Conservation (phyloP, 1,140 invertebrate genomes). For the Cydia splendana region DNA sequence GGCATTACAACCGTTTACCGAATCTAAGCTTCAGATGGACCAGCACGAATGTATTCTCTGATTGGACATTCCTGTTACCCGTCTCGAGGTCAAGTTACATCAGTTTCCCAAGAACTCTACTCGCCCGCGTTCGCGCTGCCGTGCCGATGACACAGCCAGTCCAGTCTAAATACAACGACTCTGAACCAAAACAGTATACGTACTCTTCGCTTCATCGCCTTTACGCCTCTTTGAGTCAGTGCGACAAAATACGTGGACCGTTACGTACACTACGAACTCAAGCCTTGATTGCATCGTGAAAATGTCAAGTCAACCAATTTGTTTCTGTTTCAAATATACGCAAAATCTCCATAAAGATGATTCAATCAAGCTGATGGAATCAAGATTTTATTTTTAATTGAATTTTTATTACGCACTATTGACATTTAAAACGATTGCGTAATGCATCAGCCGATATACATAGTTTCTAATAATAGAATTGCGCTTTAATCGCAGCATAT, state of each 20-base stretch:
- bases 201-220: constrained; percentile 5
- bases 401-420: neutral
- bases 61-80: neutral
- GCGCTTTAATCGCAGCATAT: constrained; percentile 1
- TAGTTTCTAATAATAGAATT: constrained; percentile 14
- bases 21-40: neutral
- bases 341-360: constrained; percentile 19
- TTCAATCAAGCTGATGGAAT: constrained; percentile 18
- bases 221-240: constrained; percentile 12
- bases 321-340: neutral
- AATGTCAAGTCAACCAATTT: constrained; percentile 4
- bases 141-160: neutral
- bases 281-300: constrained; percentile 15
- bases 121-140: neutral
- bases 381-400: constrained; percentile 15
- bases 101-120: neutral
- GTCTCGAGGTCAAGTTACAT: neutral
- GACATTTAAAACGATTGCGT: constrained; percentile 19
- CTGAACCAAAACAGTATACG: constrained; percentile 6
- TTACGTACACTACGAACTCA: constrained; percentile 26
- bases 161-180: constrained; percentile 6
- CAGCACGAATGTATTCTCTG: neutral
- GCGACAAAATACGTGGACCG: constrained; percentile 23
- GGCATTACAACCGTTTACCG: neutral
- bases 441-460: neutral